Conservation (phyloP, 1,140 invertebrate species). For the Drosophila busckii region DNA sequence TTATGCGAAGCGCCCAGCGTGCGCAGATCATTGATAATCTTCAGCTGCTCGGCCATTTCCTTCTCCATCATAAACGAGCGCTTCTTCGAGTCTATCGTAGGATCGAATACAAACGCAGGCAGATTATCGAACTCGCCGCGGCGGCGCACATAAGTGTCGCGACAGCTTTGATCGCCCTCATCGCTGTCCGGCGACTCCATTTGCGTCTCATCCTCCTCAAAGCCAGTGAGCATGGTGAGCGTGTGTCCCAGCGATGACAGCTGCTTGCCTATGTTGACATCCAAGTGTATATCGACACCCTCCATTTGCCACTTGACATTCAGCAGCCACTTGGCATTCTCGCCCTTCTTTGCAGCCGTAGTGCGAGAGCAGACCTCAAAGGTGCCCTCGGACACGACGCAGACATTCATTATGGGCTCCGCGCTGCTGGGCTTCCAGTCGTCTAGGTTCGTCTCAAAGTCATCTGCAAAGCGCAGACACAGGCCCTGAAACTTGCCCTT, state of each 20-base stretch:
- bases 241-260: slow-evolving; percentile 95
- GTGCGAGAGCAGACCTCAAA: slow-evolving; percentile 98
- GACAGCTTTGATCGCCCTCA: slow-evolving; percentile 82
- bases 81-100: slow-evolving; percentile 91
- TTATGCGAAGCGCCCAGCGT: slow-evolving; percentile 93
- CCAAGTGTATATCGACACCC: slow-evolving; percentile 97
- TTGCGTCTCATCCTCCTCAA: slow-evolving; percentile 89
- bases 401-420: slow-evolving; percentile 95
- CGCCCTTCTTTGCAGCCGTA: slow-evolving; percentile 87
- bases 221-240: slow-evolving; percentile 93
- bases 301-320: slow-evolving; percentile 99
- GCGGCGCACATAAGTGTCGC: slow-evolving; percentile 79
- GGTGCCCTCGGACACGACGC: slow-evolving; percentile 97
- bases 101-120: slow-evolving; percentile 92
- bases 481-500: slow-evolving; percentile 90
- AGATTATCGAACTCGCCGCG: slow-evolving; percentile 84
- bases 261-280: slow-evolving; percentile 97
- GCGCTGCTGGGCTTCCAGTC: slow-evolving; percentile 97
- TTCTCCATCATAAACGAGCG: slow-evolving; percentile 96
- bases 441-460: slow-evolving; percentile 96
- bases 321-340: slow-evolving; percentile 98
- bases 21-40: slow-evolving; percentile 94
- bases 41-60: slow-evolving; percentile 97
- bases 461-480: slow-evolving; percentile 95
- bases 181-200: slow-evolving; percentile 88